Percentiles rank a stretch among this genome's conserved stretches.
Conservation (phyloP, 2,888 invertebrate genomes). For the Volucella inflata region DNA sequence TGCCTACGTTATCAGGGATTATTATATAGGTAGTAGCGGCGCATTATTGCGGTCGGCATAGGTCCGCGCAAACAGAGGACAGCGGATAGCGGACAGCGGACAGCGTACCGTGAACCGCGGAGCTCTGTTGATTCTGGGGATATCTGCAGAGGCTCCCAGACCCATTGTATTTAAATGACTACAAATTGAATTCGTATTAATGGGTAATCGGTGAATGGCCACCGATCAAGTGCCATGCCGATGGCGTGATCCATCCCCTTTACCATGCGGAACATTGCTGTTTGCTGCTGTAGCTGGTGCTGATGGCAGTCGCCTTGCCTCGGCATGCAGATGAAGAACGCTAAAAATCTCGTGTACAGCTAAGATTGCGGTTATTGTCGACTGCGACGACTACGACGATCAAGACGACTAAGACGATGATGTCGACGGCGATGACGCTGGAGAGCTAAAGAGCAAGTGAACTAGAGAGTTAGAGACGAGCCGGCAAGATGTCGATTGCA, state of each 20-base stretch:
- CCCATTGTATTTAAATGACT: slow-evolving; percentile 75
- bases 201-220: slow-evolving; percentile 65
- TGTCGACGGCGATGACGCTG: slow-evolving; percentile 14
- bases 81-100: background rate
- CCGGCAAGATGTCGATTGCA: background rate
- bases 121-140: too few relatives aligned
- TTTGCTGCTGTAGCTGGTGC: too few relatives aligned
- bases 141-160: slow-evolving; percentile 17
- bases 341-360: slow-evolving; percentile 73
- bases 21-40: slow-evolving; percentile 59
- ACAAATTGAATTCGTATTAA: slow-evolving; percentile 75
- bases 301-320: slow-evolving; percentile 65
- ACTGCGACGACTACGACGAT: slow-evolving; percentile 50
- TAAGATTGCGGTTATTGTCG: slow-evolving; percentile 72
- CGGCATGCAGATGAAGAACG: slow-evolving; percentile 73
- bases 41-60: slow-evolving; percentile 27
- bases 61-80: background rate
- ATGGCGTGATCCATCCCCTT: slow-evolving; percentile 28
- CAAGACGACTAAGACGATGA: slow-evolving; percentile 37
- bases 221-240: slow-evolving; percentile 61
- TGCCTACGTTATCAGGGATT: slow-evolving; percentile 57
- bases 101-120: background rate
- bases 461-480: background rate
- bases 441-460: background rate
- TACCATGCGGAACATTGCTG: slow-evolving; percentile 43